A percentile compares a stretch with the other conserved stretches of the same genome.
Conservation (phyloP, 1,140 invertebrate species). For the Philotrypesis tridentata region DNA sequence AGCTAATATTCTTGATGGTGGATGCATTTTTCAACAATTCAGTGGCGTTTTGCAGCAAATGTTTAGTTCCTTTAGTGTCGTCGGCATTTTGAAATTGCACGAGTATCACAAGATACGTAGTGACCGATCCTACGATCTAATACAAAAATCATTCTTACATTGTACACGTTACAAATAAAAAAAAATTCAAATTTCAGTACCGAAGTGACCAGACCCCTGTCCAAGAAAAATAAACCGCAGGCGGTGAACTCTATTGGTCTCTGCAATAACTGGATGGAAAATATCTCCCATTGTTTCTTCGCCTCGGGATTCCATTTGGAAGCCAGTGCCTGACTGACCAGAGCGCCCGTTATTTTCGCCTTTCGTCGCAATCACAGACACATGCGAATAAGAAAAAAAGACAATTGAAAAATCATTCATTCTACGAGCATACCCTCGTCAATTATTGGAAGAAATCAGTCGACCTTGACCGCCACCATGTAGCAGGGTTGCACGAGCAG, state of each 20-base stretch:
- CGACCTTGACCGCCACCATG: constrained; percentile 75
- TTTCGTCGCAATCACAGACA: constrained; percentile 23
- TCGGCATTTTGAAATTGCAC: constrained; percentile 79
- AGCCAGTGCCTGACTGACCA: constrained; percentile 65
- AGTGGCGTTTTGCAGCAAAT: constrained; percentile 61
- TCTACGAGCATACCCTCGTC: no score
- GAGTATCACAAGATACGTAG: constrained; percentile 82
- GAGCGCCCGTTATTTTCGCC: constrained; percentile 63
- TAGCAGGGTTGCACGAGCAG: constrained; percentile 82
- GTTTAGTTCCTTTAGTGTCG: constrained; percentile 58
- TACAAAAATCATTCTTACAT: constrained; percentile 50
- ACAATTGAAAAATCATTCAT: no score
- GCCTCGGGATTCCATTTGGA: constrained; percentile 57
- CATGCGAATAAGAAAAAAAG: not conserved
- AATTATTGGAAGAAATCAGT: not conserved
- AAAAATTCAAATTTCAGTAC: constrained; percentile 68
- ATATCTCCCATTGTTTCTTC: constrained; percentile 76
- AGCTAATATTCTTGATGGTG: constrained; percentile 31
- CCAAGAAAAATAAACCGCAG: constrained; percentile 78
- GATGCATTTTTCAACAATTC: constrained; percentile 56
- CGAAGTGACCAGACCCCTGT: constrained; percentile 78
- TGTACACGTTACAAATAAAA: not conserved
- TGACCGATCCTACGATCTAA: constrained; percentile 80
- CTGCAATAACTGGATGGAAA: constrained; percentile 79
- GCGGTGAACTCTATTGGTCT: constrained; percentile 78